Evolutionary conservation across 2,888 invertebrate genomes (phyloP).

Genomic region (Cataglyphis cursor): DNA sequence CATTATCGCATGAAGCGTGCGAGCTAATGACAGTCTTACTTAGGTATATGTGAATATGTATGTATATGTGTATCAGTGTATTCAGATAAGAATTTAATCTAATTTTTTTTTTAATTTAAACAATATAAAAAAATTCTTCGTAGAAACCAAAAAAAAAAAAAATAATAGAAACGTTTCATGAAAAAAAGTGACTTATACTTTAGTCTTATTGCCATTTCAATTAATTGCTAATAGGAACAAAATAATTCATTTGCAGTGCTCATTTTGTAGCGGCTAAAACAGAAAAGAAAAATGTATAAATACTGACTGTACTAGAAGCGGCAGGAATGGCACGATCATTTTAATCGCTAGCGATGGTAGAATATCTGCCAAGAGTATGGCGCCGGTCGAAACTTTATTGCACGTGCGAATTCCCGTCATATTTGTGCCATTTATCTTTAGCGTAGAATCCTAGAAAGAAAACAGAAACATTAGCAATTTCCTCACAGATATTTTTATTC

Average conservation of each 20-base stretch:
- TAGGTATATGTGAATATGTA: background rate
- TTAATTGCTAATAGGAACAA: background rate
- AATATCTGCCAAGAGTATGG: conserved; percentile 93
- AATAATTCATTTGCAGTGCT: conserved; percentile 37
- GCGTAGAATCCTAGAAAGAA: background rate
- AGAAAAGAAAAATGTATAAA: background rate
- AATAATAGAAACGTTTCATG: background rate
- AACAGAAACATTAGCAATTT: background rate
- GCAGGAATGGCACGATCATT: conserved; percentile 91
- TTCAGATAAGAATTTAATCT: background rate
- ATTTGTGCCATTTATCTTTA: background rate
- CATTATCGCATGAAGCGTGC: background rate
- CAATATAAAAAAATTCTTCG: background rate
- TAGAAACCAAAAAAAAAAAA: background rate
- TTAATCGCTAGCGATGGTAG: conserved; percentile 92
- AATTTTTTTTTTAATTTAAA: background rate
- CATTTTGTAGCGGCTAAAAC: background rate
- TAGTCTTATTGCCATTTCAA: background rate
- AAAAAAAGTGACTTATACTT: background rate
- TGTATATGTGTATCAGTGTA: too few species aligned
- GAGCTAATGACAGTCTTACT: background rate
- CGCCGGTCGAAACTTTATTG: conserved; percentile 91
- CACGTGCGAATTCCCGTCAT: conserved; percentile 87
- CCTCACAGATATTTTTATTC: background rate
- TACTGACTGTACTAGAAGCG: conserved; percentile 90